Evolutionary conservation across 1,140 invertebrate species (phyloP), one percentile per base, ranked within the genome.

Genomic region (Oncopodura yosiiana): DNA sequence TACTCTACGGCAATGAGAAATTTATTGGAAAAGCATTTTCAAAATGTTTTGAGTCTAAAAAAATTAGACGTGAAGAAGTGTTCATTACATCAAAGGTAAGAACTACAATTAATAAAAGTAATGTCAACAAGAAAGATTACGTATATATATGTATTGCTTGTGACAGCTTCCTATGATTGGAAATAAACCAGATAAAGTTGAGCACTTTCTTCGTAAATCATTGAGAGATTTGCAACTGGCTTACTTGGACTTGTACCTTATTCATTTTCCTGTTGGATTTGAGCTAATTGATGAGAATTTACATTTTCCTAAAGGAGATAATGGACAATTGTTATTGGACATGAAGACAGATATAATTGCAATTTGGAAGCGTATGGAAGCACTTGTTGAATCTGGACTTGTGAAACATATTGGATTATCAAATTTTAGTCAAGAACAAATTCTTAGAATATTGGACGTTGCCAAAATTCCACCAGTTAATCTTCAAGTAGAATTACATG

Each of bases 391-490:
- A 54, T 58, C 69, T 45, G 77, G 77, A 12, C 65, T 76, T 41
- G 69, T 70, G 1, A 71, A 68, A 29, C 67, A 71, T 21, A 82
- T 87, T 34, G 87, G 87, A 1, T 63, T 89, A 1, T 87, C 84
- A 39, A 90, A 90, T 67, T 91, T 89, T 67, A 88, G 85, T 66
- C 76, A 74, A 18, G 66, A 76, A 43, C 87, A 90, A 66, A 67
- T 87, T 3, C 65, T 77, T 38, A 70, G 77, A 36, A 67, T 90
- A 4, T 60, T 82, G 24, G 73, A 71, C 18, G 63, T 64, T 59
- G 79, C 79, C 1, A 77, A 71, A 34, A 74, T 82, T 23, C 77
- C 76, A 63, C 82, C 81, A 24, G 71, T 72, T 26, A 67, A 67
- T 11, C 60, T 73, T 27, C 78, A 80, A 69, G 74, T 74, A 5